Evolutionary conservation across 2,113 vertebrate species (phyloP).

Genomic region (Protomyctophum bolini): DNA sequence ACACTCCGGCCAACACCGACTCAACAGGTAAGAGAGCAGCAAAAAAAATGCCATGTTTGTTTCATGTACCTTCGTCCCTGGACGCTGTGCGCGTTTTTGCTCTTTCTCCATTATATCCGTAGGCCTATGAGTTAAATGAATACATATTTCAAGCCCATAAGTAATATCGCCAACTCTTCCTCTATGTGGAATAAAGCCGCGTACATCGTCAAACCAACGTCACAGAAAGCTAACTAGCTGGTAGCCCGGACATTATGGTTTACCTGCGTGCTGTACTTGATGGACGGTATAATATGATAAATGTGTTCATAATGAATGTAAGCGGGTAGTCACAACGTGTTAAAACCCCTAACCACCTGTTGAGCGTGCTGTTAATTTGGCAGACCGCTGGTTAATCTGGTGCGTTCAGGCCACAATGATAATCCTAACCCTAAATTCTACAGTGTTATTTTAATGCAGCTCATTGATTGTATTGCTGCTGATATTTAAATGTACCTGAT

Average conservation of each 20-base stretch:
- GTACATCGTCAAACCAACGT: background rate
- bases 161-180: background rate
- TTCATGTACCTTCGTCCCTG: background rate
- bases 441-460: no score
- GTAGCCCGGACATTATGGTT: slow-evolving; percentile 35
- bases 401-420: background rate
- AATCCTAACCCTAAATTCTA: no score
- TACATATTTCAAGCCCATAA: background rate
- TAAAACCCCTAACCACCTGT: slow-evolving; percentile 52
- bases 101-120: background rate
- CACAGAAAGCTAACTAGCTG: slow-evolving; percentile 51
- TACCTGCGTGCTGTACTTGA: no score
- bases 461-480: no score
- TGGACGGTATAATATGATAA: no score
- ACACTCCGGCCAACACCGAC: slow-evolving; percentile 15
- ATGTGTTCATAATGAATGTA: slow-evolving; percentile 3
- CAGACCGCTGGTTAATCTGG: slow-evolving; percentile 48
- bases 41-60: background rate
- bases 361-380: slow-evolving; percentile 6
- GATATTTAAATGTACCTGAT: no score
- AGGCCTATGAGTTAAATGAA: background rate
- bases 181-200: background rate
- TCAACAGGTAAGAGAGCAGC: slow-evolving; percentile 58
- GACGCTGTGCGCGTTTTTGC: background rate
- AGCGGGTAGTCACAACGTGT: slow-evolving; percentile 31